Percentiles rank a stretch among this genome's conserved stretches.
Conservation (phyloP, 2,797 vertebrate species). For the Paratrypauchen microcephalus region DNA sequence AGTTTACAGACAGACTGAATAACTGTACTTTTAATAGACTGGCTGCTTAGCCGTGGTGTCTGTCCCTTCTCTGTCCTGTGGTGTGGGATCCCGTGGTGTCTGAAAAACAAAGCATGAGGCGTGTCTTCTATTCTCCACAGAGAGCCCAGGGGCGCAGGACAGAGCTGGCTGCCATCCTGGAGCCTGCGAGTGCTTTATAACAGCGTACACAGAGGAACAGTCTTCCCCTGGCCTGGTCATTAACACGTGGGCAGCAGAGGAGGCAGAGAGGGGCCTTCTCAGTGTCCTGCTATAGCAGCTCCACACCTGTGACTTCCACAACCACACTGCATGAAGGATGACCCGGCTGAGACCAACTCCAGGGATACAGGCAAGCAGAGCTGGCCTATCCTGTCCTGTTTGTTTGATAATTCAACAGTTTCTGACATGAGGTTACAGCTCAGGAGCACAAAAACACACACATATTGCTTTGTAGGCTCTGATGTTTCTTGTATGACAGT, state of each 20-base stretch:
- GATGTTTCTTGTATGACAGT: slow-evolving; percentile 12
- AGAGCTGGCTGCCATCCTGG: slow-evolving; percentile 80
- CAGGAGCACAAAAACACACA: slow-evolving; percentile 43
- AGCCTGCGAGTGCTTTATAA: slow-evolving; percentile 81
- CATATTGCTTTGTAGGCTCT: slow-evolving; percentile 18
- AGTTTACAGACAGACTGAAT: slow-evolving; percentile 27
- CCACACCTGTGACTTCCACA: slow-evolving; percentile 75
- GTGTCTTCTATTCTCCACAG: slow-evolving; percentile 69
- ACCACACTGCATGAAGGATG: slow-evolving; percentile 74
- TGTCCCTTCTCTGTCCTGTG: slow-evolving; percentile 44
- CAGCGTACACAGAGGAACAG: slow-evolving; percentile 71
- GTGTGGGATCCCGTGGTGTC: slow-evolving; percentile 60
- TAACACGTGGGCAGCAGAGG: slow-evolving; percentile 72
- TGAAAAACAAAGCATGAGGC: slow-evolving; percentile 75
- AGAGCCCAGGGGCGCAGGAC: slow-evolving; percentile 71
- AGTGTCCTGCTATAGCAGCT: slow-evolving; percentile 58
- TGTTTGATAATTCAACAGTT: slow-evolving; percentile 76
- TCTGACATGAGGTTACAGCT: slow-evolving; percentile 64
- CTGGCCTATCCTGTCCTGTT: slow-evolving; percentile 62
- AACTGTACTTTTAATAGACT: slow-evolving; percentile 45
- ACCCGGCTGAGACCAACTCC: slow-evolving; percentile 66
- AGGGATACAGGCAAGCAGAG: slow-evolving; percentile 57
- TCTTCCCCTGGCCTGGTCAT: slow-evolving; percentile 71
- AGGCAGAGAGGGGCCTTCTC: slow-evolving; percentile 65
- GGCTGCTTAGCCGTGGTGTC: slow-evolving; percentile 35